These are phyloP conservation scores for Pleuronectes platessa DNA, from an alignment of 2,113 vertebrate species.

Conservation along the genomic window DNA sequence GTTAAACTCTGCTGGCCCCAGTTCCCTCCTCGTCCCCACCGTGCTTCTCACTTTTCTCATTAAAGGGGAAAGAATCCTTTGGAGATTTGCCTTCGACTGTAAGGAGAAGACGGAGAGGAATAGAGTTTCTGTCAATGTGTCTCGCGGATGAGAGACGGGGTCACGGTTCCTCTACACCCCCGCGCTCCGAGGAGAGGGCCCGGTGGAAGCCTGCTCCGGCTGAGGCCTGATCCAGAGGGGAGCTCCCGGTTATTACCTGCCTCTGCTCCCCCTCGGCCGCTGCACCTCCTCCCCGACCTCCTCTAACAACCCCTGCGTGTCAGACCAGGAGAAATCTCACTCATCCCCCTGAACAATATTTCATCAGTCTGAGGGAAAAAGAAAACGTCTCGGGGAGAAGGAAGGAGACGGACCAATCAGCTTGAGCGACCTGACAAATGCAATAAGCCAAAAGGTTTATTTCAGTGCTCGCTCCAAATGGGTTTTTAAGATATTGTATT, in stretches of 20 bases:
- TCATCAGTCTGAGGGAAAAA: conserved; percentile 51
- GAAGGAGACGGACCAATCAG: conserved; percentile 65
- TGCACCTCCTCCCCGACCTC: conserved; percentile 42
- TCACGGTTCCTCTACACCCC: conserved; percentile 75
- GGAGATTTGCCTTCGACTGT: conserved; percentile 37
- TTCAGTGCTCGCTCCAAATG: conserved; percentile 70
- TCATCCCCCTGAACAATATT: conserved; percentile 74
- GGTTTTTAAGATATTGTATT: conserved; percentile 79
- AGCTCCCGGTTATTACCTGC: conserved; percentile 56
- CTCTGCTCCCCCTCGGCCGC: conserved; percentile 39
- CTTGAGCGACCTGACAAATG: conserved; percentile 70
- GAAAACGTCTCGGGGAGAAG: conserved; percentile 39
- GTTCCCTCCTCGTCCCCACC: conserved; percentile 30
- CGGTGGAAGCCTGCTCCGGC: conserved; percentile 56
- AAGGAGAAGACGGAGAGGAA: conserved; percentile 46
- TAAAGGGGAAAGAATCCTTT: conserved; percentile 46
- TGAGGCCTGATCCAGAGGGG: not conserved
- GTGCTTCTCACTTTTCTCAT: conserved; percentile 61
- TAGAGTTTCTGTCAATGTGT: conserved; percentile 68
- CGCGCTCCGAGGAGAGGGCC: conserved; percentile 40
- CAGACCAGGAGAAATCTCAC: conserved; percentile 72
- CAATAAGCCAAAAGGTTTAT: conserved; percentile 72
- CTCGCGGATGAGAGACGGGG: conserved; percentile 64
- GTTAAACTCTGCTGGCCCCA: conserved; percentile 35
- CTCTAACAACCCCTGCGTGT: conserved; percentile 66